phyloP scores from a whole-genome alignment of 2,113 vertebrate genomes.

The Fregetta grallaria region DNA sequence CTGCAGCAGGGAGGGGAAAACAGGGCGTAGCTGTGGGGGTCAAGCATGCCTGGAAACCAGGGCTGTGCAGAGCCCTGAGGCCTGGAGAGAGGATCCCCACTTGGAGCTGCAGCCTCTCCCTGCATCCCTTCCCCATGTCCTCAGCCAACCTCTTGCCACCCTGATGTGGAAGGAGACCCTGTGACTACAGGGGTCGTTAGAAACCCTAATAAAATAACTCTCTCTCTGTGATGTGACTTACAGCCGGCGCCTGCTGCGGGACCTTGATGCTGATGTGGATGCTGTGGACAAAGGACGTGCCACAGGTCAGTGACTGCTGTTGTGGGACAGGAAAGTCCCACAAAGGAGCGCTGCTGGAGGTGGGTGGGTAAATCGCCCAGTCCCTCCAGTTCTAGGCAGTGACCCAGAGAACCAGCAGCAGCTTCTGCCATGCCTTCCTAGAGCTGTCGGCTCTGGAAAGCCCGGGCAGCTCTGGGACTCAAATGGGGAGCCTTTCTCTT shows the following conservation, averaged over 20 bases:
- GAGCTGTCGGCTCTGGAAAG: neutral
- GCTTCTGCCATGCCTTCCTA: neutral
- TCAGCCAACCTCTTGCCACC: neutral
- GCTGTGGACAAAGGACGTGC: neutral
- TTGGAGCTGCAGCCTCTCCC: neutral
- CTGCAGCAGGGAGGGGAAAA: neutral
- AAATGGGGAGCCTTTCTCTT: neutral
- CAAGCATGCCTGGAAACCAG: neutral
- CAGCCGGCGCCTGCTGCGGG: neutral
- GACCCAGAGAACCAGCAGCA: neutral
- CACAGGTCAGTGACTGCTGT: neutral
- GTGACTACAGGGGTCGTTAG: too few species aligned
- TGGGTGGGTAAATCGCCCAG: too few species aligned
- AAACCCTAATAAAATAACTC: neutral
- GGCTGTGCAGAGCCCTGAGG: neutral
- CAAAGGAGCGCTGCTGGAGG: neutral
- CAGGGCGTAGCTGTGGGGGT: too few species aligned
- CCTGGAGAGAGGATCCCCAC: fast-evolving
- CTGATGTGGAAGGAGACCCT: neutral
- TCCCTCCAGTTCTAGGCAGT: neutral
- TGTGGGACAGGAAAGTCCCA: neutral
- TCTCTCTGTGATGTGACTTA: neutral
- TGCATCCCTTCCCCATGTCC: fast-evolving
- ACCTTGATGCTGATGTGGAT: too few species aligned
- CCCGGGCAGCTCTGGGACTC: neutral